Evolutionary conservation across 2,888 invertebrate genomes (phyloP), one percentile per base, ranked within the genome.

Genomic region (Drosophila affinis): DNA sequence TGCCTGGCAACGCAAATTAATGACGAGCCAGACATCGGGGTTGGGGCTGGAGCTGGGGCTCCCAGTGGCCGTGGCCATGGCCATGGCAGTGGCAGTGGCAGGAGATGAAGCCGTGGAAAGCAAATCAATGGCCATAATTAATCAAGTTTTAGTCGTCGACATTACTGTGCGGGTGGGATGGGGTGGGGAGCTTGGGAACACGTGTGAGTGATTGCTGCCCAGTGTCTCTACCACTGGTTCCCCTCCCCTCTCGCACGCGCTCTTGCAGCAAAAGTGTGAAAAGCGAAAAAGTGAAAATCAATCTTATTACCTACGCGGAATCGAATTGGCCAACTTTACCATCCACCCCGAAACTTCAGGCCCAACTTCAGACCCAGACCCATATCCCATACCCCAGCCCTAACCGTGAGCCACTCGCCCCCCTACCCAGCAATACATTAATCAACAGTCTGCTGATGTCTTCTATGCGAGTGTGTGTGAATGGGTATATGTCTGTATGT

Each of bases 81-180:
- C 39, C 14, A 14, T 39, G 39, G 14, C 14, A 1, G 0, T 12
- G 84, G 71, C 81, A 72, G 64, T 62, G 62, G 49, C 29, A 34
- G 57, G 56, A 70, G 59, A 57, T 58, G 75, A 81, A 81, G 85
- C 76, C 88, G 88, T 84, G 87, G 84, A 84, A 85, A 88, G 88
- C 87, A 86, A 87, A 86, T 88, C 86, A 89, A 86, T 86, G 86
- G 82, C 86, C 70, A 77, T 86, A 86, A 89, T 86, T 86, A 86
- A 86, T 86, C 89, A 86, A 86, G 86, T 85, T 86, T 80, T 82
- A 75, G 78, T 64, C 82, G 58, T 55, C 39, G 54, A 61, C 17
- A 44, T 34, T 39, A 24, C 24, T 48, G 32, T 21, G 69, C 39
- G 32, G 60, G 10, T 21, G 21, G 18, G 18, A 21, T 21, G 18